phyloP scores from a whole-genome alignment of 1,140 invertebrate species.

The Aplysia californica region DNA sequence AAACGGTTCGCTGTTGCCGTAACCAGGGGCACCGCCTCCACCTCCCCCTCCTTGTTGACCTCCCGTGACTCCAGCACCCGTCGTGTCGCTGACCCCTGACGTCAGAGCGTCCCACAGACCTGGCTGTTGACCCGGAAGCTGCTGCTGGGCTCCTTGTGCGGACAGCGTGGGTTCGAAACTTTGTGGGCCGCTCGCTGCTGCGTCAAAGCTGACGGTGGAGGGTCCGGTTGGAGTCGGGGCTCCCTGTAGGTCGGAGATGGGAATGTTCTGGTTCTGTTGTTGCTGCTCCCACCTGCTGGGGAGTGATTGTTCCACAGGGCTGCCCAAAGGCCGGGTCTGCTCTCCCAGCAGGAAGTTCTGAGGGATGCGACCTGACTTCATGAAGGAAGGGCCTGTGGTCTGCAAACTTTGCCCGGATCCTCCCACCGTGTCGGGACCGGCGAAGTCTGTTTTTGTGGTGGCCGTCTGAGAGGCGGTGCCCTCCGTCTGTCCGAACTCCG shows the following conservation, averaged over 20 bases:
- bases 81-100: no score
- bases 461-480: not conserved
- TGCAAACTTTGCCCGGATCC: not conserved
- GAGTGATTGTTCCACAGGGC: not conserved
- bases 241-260: not conserved
- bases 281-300: not conserved
- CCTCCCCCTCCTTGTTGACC: not conserved
- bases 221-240: not conserved
- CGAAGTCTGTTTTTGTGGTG: no score
- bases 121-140: no score
- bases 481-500: not conserved
- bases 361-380: not conserved
- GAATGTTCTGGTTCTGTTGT: not conserved
- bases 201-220: not conserved
- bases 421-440: not conserved
- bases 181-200: not conserved
- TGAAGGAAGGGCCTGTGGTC: not conserved
- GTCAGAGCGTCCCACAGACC: no score
- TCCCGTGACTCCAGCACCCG: no score
- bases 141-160: no score
- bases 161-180: not conserved
- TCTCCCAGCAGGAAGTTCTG: not conserved
- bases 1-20: slow-evolving; percentile 3
- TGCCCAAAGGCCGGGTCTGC: not conserved
- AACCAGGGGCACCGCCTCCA: not conserved